These are phyloP conservation scores for Agrenia bidenticulata DNA, from an alignment of 2,888 invertebrate genomes.

Conservation along the genomic window DNA sequence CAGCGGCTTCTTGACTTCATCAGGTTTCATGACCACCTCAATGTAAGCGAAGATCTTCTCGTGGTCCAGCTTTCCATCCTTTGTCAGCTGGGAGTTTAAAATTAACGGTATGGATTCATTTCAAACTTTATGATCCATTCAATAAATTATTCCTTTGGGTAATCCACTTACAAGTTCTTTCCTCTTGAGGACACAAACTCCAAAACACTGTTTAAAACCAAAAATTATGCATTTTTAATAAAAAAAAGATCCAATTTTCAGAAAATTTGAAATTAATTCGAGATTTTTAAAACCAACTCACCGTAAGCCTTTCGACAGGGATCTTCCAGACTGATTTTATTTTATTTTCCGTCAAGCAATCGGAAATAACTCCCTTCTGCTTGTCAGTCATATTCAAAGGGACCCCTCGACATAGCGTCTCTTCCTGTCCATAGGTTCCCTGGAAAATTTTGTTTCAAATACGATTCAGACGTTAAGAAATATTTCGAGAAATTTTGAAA, in stretches of 20 bases:
- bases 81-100: conserved; percentile 39
- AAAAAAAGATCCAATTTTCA: background rate
- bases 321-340: conserved; percentile 48
- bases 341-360: conserved; percentile 41
- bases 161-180: conserved; percentile 42
- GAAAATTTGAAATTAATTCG: too few species aligned
- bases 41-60: conserved; percentile 45
- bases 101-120: too few species aligned
- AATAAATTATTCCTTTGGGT: background rate
- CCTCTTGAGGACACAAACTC: conserved; percentile 48
- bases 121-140: too few species aligned
- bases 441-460: background rate
- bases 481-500: background rate
- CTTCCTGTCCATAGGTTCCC: conserved; percentile 41
- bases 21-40: conserved; percentile 45
- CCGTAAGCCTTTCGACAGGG: conserved; percentile 46
- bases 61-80: conserved; percentile 43
- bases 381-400: conserved; percentile 43
- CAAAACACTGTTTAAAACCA: conserved; percentile 41
- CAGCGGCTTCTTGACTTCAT: conserved; percentile 41
- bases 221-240: conserved; percentile 5
- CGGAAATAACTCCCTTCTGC: conserved; percentile 44
- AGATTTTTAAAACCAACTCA: conserved; percentile 1
- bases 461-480: too few species aligned
- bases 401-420: conserved; percentile 42